Conservation (phyloP, 2,797 vertebrate genomes). For the Gadopsis marmoratus region DNA sequence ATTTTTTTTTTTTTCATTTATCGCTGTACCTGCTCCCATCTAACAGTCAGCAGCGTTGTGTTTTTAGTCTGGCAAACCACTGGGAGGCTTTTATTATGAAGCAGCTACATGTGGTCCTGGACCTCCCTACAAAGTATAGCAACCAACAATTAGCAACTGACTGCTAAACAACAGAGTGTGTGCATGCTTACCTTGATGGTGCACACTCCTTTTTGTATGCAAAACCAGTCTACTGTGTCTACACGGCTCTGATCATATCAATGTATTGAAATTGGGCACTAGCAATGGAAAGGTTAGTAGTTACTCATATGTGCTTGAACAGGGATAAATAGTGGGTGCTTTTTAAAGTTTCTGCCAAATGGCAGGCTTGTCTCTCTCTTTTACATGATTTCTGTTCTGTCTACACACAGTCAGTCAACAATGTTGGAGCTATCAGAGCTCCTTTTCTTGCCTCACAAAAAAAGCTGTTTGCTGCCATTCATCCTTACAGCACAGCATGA, state of each 20-base stretch:
- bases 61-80: neutral
- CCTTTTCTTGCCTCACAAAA: constrained; percentile 16
- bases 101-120: neutral
- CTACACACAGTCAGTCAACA: constrained; percentile 27
- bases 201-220: neutral
- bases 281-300: neutral
- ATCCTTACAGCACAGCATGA: constrained; percentile 12
- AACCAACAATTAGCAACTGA: neutral
- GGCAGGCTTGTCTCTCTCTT: constrained; percentile 20
- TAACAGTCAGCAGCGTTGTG: neutral
- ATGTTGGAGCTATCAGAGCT: neutral
- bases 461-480: constrained; percentile 41
- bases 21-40: neutral
- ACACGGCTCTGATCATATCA: neutral
- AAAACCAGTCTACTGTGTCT: neutral
- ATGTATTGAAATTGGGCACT: neutral
- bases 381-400: constrained; percentile 28
- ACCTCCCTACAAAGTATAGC: neutral
- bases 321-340: neutral
- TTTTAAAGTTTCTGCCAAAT: constrained; percentile 25
- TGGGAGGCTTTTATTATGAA: neutral
- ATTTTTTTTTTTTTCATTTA: neutral
- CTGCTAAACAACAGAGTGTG: neutral
- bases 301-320: neutral
- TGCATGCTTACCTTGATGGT: neutral